Conservation (phyloP, 2,888 invertebrate genomes). For the Trichopoda pennipes region DNA sequence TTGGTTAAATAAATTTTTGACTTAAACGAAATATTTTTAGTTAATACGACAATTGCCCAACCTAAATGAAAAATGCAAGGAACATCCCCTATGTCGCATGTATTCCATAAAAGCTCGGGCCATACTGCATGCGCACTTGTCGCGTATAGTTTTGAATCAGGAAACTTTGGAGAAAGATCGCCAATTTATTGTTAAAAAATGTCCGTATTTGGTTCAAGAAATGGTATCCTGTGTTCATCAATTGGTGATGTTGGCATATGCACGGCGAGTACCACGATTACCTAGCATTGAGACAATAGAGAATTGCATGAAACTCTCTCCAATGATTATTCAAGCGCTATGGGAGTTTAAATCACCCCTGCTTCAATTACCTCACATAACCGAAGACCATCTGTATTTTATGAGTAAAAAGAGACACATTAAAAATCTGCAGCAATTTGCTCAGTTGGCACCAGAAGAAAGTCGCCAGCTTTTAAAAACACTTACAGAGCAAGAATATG, state of each 20-base stretch:
- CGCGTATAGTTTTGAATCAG: conserved; percentile 89
- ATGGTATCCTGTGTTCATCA: conserved; percentile 98
- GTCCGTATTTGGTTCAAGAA: conserved; percentile 97
- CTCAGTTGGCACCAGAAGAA: conserved; percentile 94
- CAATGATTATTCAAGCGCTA: conserved; percentile 97
- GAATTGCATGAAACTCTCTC: conserved; percentile 97
- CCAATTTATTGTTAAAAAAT: conserved; percentile 91
- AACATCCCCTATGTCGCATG: conserved; percentile 93
- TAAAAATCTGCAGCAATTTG: conserved; percentile 94
- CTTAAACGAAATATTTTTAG: conserved; percentile 81
- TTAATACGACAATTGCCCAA: conserved; percentile 95
- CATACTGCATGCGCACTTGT: conserved; percentile 96
- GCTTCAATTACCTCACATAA: conserved; percentile 95
- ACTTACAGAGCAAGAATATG: conserved; percentile 93
- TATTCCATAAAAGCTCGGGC: conserved; percentile 97
- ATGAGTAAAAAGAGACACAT: conserved; percentile 92
- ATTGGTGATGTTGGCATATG: conserved; percentile 93
- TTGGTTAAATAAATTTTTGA: neutral
- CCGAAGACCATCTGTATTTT: conserved; percentile 94
- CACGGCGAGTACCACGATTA: conserved; percentile 91
- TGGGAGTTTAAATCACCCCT: conserved; percentile 98
- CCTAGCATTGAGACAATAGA: conserved; percentile 97
- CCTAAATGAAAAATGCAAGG: conserved; percentile 97
- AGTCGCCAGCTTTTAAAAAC: conserved; percentile 90
- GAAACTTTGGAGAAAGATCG: conserved; percentile 92